phyloP scores from a whole-genome alignment of 2,888 invertebrate genomes.

The Micropterix aruncella region DNA sequence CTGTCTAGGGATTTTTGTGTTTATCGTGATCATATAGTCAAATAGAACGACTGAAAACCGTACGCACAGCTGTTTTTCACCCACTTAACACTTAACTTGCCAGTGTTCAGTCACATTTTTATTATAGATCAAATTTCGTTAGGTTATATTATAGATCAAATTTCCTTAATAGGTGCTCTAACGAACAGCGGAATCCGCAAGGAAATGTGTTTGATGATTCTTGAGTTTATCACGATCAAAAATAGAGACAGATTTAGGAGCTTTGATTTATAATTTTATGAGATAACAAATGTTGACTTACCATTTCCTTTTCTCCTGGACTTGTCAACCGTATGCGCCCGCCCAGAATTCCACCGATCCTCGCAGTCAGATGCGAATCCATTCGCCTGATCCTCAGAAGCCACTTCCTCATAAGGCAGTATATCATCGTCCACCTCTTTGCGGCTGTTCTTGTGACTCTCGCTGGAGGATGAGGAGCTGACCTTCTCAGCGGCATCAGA shows the following conservation, averaged over 20 bases:
- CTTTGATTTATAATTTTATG: neutral
- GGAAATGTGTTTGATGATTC: too few relatives aligned
- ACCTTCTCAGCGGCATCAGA: slow-evolving; percentile 5
- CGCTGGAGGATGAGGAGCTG: slow-evolving; percentile 7
- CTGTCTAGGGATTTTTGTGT: too few relatives aligned
- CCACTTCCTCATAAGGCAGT: neutral
- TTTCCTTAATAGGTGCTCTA: too few relatives aligned
- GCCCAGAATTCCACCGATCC: neutral
- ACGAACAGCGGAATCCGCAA: too few relatives aligned
- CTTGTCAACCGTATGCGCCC: neutral
- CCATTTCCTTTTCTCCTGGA: neutral
- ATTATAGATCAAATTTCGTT: too few relatives aligned
- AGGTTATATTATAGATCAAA: too few relatives aligned
- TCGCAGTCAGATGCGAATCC: neutral
- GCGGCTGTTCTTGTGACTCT: slow-evolving; percentile 6
- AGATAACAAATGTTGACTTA: neutral
- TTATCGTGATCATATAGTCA: too few relatives aligned
- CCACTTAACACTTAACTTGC: too few relatives aligned
- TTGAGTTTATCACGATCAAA: too few relatives aligned
- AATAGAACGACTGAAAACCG: too few relatives aligned
- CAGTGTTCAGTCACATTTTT: too few relatives aligned
- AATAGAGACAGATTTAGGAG: neutral
- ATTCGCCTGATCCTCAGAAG: neutral
- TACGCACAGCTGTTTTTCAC: too few relatives aligned
- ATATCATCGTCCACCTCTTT: slow-evolving; percentile 1